These are phyloP conservation scores for Sphenopsis melanotis DNA, from an alignment of 2,797 vertebrate species.

Conservation along the genomic window DNA sequence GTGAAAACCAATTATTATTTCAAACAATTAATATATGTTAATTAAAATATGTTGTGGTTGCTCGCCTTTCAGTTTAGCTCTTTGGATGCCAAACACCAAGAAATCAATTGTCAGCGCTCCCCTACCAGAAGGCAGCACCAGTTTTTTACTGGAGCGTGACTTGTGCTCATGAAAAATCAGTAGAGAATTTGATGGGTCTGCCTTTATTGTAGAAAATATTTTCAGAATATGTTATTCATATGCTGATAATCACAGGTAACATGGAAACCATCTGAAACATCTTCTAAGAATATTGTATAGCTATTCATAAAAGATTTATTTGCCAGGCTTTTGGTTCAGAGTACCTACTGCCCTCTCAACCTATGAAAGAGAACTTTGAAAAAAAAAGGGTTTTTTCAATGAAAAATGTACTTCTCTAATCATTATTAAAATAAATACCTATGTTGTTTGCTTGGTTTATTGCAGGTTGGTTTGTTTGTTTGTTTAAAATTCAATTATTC, in stretches of 20 bases:
- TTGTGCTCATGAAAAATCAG: neutral
- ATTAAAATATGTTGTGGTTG: neutral
- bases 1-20: neutral
- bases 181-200: neutral
- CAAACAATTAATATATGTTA: neutral
- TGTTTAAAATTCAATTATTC: neutral
- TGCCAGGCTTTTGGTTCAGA: neutral
- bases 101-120: neutral
- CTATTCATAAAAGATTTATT: neutral
- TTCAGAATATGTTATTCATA: neutral
- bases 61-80: neutral
- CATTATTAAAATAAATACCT: neutral
- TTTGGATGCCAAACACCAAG: slow-evolving; percentile 12
- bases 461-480: neutral
- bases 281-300: neutral
- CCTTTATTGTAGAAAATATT: neutral
- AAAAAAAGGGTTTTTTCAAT: neutral
- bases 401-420: neutral
- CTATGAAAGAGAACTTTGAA: neutral
- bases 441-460: neutral
- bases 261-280: neutral
- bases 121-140: neutral
- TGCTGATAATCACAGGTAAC: neutral
- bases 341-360: neutral
- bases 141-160: neutral